phyloP scores from a whole-genome alignment of 2,113 vertebrate genomes.

The Nesogale talazaci region DNA sequence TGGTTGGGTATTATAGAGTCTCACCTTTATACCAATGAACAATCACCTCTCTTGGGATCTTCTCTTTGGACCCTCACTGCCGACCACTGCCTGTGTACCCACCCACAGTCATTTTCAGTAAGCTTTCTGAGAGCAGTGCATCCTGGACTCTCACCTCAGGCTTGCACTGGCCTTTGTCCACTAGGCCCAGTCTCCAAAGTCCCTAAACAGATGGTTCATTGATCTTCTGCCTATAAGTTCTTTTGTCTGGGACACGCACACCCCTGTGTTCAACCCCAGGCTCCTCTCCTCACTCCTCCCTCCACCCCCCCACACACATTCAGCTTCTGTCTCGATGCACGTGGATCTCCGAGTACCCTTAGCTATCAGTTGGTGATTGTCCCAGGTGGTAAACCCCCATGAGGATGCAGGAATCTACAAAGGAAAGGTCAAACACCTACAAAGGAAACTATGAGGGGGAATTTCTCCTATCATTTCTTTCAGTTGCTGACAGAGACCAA shows the following conservation, averaged over 20 bases:
- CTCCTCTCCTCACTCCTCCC: background rate
- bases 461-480: background rate
- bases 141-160: background rate
- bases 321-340: background rate
- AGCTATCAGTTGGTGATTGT: background rate
- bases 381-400: no score
- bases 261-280: background rate
- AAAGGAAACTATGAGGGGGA: background rate
- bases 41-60: no score
- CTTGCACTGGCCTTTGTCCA: background rate
- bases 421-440: background rate
- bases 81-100: background rate
- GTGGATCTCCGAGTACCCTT: background rate
- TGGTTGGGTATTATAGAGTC: background rate
- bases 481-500: background rate
- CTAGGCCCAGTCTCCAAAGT: background rate
- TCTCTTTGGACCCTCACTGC: background rate
- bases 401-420: background rate
- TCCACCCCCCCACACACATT: background rate
- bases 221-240: background rate
- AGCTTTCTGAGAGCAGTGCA: background rate
- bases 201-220: background rate
- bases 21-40: background rate
- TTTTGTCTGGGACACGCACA: background rate
- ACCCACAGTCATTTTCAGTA: background rate